Evolutionary conservation across 2,888 invertebrate genomes (phyloP), one percentile per base, ranked within the genome.

Genomic region (Lamproptera curius): DNA sequence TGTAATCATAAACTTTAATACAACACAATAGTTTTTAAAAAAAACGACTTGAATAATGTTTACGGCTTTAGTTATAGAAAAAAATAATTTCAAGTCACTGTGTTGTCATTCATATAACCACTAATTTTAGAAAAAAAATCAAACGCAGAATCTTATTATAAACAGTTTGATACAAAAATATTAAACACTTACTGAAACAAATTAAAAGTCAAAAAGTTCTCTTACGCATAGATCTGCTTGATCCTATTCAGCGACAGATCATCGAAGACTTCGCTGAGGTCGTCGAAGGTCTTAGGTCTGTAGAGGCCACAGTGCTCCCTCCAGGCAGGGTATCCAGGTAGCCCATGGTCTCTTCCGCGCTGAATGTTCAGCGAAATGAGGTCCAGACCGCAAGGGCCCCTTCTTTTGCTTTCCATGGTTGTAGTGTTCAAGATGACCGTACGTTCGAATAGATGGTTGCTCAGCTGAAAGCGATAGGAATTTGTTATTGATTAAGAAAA

Each of bases 281-380:
- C 92, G 0, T 89, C 78, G 75, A 95, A 96, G 39, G 76, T 89
- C 23, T 65, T 81, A 0, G 92, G 91, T 13, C 87, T 76, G 0
- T 88, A 71, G 36, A 96, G 80, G 0, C 93, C 92, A 61, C 97
- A 97, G 64, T 92, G 90, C 46, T 92, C 88, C 40, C 96, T 84
- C 92, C 94, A 97, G 23, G 88, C 88, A 0, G 91, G 90, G 76
- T 97, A 97, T 0, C 93, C 81, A 0, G 95, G 93, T 47, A 97
- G 81, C 0, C 96, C 97, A 72, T 97, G 96, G 84, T 97, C 97
- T 1, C 97, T 81, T 0, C 96, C 96, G 26, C 96, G 90, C 76
- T 97, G 96, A 62, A 97, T 95, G 76, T 97, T 96, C 53, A 96
- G 84, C 0, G 96, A 94, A 0, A 96, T 95, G 63, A 97, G 83